A percentile compares a stretch with the other conserved stretches of the same genome.
Evolutionary conservation across 2,888 invertebrate genomes (phyloP).

Genomic region (Thereva nobilitata): DNA sequence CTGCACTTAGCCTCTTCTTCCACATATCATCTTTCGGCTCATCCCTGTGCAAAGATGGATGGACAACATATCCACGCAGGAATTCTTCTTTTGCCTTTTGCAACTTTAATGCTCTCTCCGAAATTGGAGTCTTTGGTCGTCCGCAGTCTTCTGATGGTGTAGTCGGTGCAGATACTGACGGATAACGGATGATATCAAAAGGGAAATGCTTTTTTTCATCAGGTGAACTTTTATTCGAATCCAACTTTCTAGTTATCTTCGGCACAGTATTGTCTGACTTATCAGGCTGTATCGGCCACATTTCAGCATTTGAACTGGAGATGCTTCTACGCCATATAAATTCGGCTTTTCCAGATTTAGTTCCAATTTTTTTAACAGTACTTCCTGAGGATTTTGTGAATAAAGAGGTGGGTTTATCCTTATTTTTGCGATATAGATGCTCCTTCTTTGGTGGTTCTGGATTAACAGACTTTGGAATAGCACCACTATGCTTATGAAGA

Average conservation of each 20-base stretch:
- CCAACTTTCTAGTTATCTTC: slow-evolving; percentile 53
- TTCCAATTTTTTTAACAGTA: slow-evolving; percentile 45
- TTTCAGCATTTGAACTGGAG: slow-evolving; percentile 40
- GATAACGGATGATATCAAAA: slow-evolving; percentile 39
- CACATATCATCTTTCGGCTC: slow-evolving; percentile 43
- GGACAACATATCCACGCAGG: slow-evolving; percentile 58
- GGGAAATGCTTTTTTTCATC: slow-evolving; percentile 47
- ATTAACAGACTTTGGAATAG: neutral
- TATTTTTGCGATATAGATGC: slow-evolving; percentile 53
- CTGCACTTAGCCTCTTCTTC: slow-evolving; percentile 61
- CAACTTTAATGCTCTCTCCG: slow-evolving; percentile 64
- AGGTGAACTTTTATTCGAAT: slow-evolving; percentile 48
- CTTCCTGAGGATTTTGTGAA: slow-evolving; percentile 43
- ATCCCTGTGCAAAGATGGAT: slow-evolving; percentile 40
- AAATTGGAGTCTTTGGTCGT: slow-evolving; percentile 52
- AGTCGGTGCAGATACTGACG: slow-evolving; percentile 44
- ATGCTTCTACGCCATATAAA: slow-evolving; percentile 37
- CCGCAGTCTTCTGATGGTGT: slow-evolving; percentile 45
- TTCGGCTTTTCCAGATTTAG: slow-evolving; percentile 44
- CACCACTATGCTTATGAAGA: slow-evolving; percentile 43
- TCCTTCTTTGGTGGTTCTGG: slow-evolving; percentile 41
- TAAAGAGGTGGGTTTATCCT: slow-evolving; percentile 45
- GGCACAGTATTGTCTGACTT: slow-evolving; percentile 54
- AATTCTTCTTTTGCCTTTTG: slow-evolving; percentile 75
- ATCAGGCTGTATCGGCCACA: slow-evolving; percentile 46